A percentile compares a stretch with the other conserved stretches of the same genome.
Conservation (phyloP, 2,888 invertebrate genomes). For the Capitulum mitella region DNA sequence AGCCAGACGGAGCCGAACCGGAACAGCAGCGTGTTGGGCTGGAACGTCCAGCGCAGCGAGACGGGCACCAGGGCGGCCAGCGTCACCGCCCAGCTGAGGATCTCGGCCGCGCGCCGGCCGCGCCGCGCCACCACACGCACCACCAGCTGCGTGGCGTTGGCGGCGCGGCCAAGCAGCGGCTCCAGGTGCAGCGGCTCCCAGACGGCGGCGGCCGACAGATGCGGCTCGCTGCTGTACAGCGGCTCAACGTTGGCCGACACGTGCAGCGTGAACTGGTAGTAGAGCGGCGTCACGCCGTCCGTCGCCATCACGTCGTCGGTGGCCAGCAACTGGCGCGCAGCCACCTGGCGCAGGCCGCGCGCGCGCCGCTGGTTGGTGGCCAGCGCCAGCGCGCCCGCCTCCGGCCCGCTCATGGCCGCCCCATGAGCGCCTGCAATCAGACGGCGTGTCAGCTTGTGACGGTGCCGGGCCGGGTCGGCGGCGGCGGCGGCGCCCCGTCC, state of each 20-base stretch:
- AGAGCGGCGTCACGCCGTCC: not conserved
- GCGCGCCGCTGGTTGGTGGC: constrained; percentile 19
- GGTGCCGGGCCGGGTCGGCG: not conserved
- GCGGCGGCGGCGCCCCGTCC: too few relatives aligned
- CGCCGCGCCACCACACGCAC: not conserved
- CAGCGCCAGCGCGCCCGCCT: not conserved
- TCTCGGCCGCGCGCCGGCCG: not conserved
- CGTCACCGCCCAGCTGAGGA: constrained; percentile 27
- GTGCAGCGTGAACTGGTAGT: not conserved
- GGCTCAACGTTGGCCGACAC: not conserved
- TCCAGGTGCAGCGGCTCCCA: constrained; percentile 15
- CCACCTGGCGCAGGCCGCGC: constrained; percentile 17
- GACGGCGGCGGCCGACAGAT: not conserved
- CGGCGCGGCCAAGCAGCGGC: not conserved
- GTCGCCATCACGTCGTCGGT: not conserved
- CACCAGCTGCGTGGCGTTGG: not conserved
- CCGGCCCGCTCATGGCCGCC: not conserved
- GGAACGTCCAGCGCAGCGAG: not conserved
- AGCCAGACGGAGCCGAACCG: constrained; percentile 9
- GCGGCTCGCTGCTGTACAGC: constrained; percentile 7
- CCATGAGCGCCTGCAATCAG: not conserved
- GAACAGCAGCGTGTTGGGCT: constrained; percentile 29
- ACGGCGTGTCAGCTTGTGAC: not conserved
- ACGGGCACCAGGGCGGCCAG: constrained; percentile 28
- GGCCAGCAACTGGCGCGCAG: constrained; percentile 2